A percentile compares a stretch with the other conserved stretches of the same genome.
Conservation (phyloP, 2,113 vertebrate species). For the Callipepla squamata region DNA sequence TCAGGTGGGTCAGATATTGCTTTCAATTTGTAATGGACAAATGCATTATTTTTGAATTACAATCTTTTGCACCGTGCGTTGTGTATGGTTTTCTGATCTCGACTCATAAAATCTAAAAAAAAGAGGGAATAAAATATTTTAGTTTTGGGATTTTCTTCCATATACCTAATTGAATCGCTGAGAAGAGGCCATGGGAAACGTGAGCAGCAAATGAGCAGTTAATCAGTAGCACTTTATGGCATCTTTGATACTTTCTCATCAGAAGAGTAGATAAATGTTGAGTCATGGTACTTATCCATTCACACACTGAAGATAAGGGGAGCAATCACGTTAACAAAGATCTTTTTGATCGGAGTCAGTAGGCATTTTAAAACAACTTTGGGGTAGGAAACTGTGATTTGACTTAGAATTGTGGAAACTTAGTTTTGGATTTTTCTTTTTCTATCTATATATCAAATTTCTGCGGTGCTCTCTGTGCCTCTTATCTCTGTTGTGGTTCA, state of each 20-base stretch:
- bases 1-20: neutral
- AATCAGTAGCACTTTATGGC: conserved; percentile 32
- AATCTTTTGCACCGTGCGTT: neutral
- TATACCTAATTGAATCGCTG: neutral
- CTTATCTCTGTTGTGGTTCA: neutral
- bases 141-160: neutral
- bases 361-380: neutral
- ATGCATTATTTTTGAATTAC: neutral
- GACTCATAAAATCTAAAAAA: neutral
- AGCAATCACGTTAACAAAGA: neutral
- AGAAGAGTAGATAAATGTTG: neutral
- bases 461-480: neutral
- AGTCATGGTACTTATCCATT: neutral
- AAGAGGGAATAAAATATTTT: neutral
- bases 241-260: conserved; percentile 29
- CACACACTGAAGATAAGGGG: neutral
- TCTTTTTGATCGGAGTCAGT: neutral
- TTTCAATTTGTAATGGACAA: neutral
- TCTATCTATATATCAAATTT: neutral
- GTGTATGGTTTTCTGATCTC: neutral
- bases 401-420: neutral
- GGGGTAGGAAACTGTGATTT: neutral
- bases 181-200: neutral
- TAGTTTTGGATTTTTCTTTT: neutral
- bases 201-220: neutral